Evolutionary conservation across 2,888 invertebrate species (phyloP), one percentile per base, ranked within the genome.

Genomic region (Leptinotarsa juncta): DNA sequence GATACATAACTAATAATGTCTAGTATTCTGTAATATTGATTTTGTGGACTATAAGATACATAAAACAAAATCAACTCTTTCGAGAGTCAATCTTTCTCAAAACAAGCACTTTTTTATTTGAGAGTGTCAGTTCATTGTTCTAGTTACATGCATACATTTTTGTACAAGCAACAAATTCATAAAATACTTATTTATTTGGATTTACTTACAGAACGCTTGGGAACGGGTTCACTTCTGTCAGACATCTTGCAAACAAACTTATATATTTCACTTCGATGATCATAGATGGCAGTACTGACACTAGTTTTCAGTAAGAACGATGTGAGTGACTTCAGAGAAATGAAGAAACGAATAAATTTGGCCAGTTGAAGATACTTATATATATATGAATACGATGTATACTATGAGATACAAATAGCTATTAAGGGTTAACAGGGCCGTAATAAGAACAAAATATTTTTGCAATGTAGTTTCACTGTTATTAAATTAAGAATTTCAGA

Each of bases 1-100:
- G 60, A 60, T 60, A 60, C 60, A 60, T 60, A 23, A 60, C 60
- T 16, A 26, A 60, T 60, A 60, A 55, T 18, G 55, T 55, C 18
- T 55, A 55, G 55, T 55, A 18, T 55, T 55, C 20, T 20, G 20
- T 18, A 26, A 60, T 23, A 60, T 23, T 60, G 60, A 60, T 60
- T 16, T 16, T 60, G 60, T 60, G 60, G 60, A 60, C 60, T 60
- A 60, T 60, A 26, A 60, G 60, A 60, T 60, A 60, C 60, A 60
- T 60, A 60, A 60, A 60, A 60, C 60, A 60, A 60, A 60, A 60
- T 60, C 20, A 26, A 60, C 12, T 20, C 16, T 23, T 60, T 60
- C 26, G 12, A 20, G 60, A 60, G 60, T 60, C 12, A 60, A 60
- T 20, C 12, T 55, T 55, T 55, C 20, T 55, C 55, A 55, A 55